phyloP scores from a whole-genome alignment of 2,797 vertebrate genomes.

The Babyrousa celebensis region DNA sequence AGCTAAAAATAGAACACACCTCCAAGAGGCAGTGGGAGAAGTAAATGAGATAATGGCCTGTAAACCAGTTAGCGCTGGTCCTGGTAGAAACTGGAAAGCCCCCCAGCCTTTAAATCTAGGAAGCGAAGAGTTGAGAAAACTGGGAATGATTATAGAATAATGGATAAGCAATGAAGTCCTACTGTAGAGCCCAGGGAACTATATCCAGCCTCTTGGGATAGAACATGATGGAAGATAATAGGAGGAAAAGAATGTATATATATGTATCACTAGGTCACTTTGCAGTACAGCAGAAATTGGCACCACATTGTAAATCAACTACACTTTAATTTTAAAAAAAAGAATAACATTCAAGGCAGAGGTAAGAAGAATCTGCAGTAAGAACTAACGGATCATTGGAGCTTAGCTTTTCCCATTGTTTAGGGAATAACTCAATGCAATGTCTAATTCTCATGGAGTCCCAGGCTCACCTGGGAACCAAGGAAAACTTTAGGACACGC shows the following conservation, averaged over 20 bases:
- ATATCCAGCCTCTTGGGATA: no score
- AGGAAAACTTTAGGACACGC: background rate
- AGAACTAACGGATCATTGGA: background rate
- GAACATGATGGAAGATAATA: no score
- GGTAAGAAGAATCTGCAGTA: background rate
- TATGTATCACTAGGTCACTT: no score
- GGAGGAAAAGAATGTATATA: no score
- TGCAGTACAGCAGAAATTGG: no score
- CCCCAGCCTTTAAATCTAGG: background rate
- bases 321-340: no score
- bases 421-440: no score
- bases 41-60: background rate
- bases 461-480: background rate
- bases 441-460: rapidly evolving
- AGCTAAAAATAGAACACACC: background rate
- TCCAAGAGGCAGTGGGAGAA: background rate
- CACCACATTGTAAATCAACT: no score
- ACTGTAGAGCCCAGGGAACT: no score
- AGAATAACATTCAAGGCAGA: background rate
- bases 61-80: background rate
- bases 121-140: background rate
- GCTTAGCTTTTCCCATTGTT: background rate
- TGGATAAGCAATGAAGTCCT: no score
- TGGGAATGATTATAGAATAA: background rate
- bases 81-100: background rate